phyloP scores from a whole-genome alignment of 2,113 vertebrate genomes.

The Nesoenas mayeri region DNA sequence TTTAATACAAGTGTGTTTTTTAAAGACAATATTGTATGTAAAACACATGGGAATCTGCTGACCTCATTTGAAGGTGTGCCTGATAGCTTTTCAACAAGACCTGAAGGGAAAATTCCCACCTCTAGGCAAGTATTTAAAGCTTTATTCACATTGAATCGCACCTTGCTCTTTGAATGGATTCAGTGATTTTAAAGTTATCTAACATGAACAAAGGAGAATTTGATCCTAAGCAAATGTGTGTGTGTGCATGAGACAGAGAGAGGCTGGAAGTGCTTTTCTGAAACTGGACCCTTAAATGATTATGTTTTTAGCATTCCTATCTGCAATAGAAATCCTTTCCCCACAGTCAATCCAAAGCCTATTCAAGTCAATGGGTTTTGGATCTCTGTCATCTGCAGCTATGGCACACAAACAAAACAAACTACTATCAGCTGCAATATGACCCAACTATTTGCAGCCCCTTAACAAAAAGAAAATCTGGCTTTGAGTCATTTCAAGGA shows the following conservation, averaged over 20 bases:
- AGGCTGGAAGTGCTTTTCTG: neutral
- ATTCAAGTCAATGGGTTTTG: conserved; percentile 13
- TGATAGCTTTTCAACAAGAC: conserved; percentile 25
- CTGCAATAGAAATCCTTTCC: conserved; percentile 56
- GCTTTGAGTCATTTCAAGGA: conserved; percentile 38
- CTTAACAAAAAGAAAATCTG: neutral
- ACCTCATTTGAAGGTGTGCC: neutral
- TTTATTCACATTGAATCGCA: neutral
- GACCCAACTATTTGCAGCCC: conserved; percentile 35
- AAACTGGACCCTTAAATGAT: conserved; percentile 6
- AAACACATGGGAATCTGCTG: neutral
- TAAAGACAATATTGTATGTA: neutral
- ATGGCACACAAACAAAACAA: conserved; percentile 58
- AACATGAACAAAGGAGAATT: neutral
- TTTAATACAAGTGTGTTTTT: neutral
- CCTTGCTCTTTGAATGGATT: neutral
- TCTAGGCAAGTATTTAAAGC: neutral
- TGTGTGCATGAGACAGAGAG: neutral
- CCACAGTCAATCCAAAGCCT: conserved; percentile 12
- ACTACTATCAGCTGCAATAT: conserved; percentile 40
- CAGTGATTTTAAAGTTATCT: neutral
- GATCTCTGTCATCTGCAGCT: conserved; percentile 31
- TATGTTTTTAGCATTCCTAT: conserved; percentile 2
- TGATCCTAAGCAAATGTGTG: neutral
- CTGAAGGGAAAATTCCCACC: conserved; percentile 3